Percentiles rank a stretch among this genome's conserved stretches.
These are phyloP conservation scores for Mizuhopecten yessoensis DNA, from an alignment of 1,140 invertebrate species.

Conservation along the genomic window DNA sequence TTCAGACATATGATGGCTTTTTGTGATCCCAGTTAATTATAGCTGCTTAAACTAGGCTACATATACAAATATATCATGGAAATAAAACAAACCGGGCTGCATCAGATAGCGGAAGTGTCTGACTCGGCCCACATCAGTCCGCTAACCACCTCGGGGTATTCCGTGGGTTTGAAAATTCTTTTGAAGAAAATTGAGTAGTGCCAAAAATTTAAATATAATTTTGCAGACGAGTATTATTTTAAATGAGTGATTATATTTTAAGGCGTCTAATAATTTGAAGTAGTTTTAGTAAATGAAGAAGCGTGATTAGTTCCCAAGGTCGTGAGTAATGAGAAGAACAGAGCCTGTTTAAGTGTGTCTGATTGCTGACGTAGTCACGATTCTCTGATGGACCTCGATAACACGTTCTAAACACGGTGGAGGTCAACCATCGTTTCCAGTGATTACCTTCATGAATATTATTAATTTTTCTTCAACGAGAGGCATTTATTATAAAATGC, in stretches of 20 bases:
- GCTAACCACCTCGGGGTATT: neutral
- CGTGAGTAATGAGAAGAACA: neutral
- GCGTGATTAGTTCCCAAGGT: neutral
- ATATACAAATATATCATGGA: neutral
- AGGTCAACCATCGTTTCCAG: neutral
- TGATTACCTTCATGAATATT: too few relatives aligned
- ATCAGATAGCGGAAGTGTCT: neutral
- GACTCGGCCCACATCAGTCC: neutral
- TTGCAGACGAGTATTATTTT: conserved; percentile 24
- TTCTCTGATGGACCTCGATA: neutral
- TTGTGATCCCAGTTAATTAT: neutral
- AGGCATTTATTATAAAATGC: too few relatives aligned
- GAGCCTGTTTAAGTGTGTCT: neutral
- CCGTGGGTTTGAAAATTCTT: neutral
- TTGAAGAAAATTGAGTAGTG: conserved; percentile 18
- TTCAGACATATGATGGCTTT: neutral
- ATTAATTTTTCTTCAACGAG: too few relatives aligned
- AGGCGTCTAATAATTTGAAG: conserved; percentile 11
- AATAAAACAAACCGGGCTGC: neutral
- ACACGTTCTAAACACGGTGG: neutral
- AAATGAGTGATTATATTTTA: conserved; percentile 29
- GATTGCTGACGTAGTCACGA: neutral
- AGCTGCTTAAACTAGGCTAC: neutral
- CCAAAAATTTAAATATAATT: conserved; percentile 30
- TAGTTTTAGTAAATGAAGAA: conserved; percentile 29